phyloP scores from a whole-genome alignment of 2,888 invertebrate genomes.

The Notodonta dromedarius region DNA sequence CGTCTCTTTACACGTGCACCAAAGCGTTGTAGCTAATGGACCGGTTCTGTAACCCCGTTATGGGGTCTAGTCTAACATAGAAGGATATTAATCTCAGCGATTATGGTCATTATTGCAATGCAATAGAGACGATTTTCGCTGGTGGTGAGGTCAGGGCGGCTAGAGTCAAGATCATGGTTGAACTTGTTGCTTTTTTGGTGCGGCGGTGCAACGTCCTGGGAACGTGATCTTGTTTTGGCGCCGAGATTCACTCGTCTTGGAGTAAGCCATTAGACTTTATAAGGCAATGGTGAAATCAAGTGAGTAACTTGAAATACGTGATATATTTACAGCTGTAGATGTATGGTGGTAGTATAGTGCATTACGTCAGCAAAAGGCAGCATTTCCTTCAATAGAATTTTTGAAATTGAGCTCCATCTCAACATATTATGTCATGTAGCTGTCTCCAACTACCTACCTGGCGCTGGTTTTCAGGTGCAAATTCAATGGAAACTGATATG shows the following conservation, averaged over 20 bases:
- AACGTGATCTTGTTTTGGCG: conserved; percentile 17
- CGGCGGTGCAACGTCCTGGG: conserved; percentile 27
- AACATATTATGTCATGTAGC: no score
- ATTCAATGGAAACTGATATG: neutral
- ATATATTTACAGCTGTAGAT: no score
- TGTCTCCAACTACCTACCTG: no score
- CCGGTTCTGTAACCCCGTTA: conserved; percentile 65
- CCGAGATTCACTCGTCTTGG: conserved; percentile 11
- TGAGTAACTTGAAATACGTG: neutral
- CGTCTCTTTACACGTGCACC: conserved; percentile 17
- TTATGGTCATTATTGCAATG: conserved; percentile 23
- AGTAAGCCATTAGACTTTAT: neutral
- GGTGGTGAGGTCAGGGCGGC: neutral
- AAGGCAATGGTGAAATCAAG: conserved; percentile 11
- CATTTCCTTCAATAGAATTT: no score
- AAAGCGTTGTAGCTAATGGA: conserved; percentile 40
- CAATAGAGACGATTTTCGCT: conserved; percentile 21
- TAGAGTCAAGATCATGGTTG: conserved; percentile 18
- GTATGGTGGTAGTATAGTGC: no score
- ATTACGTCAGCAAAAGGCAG: no score
- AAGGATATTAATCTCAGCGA: conserved; percentile 15
- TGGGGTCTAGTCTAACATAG: conserved; percentile 34
- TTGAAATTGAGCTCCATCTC: no score
- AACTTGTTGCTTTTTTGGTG: conserved; percentile 29
- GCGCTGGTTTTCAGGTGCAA: no score